Evolutionary conservation across 2,113 vertebrate genomes (phyloP).

Genomic region (Jaculus jaculus): DNA sequence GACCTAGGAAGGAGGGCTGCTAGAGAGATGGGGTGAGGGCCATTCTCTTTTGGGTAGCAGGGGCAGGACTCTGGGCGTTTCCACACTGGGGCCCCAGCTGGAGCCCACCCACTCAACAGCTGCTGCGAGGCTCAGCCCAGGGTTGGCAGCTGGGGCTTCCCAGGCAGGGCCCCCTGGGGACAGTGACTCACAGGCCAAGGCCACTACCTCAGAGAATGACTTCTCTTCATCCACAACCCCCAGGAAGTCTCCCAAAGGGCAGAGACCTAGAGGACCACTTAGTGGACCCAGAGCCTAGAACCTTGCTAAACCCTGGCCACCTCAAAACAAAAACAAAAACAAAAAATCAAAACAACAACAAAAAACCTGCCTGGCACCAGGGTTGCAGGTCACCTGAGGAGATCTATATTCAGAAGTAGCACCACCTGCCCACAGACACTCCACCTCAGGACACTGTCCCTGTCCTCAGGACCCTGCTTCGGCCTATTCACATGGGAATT

Average conservation of each 20-base stretch:
- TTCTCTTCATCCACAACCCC: neutral
- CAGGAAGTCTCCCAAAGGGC: constrained; percentile 8
- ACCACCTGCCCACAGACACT: neutral
- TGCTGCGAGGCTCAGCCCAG: constrained; percentile 34
- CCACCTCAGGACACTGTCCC: too few relatives aligned
- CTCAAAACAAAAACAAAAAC: too few relatives aligned
- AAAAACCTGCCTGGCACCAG: neutral
- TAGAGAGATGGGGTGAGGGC: neutral
- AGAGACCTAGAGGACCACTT: too few relatives aligned
- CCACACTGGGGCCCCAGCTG: neutral
- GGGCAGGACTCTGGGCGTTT: neutral
- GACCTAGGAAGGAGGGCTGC: neutral
- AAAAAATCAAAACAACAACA: too few relatives aligned
- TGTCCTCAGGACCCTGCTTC: neutral
- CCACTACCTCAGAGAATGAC: neutral
- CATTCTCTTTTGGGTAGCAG: neutral
- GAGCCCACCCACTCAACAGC: constrained; percentile 35
- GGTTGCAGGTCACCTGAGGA: neutral
- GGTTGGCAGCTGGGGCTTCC: constrained; percentile 64
- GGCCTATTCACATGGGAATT: neutral
- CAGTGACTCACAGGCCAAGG: constrained; percentile 41
- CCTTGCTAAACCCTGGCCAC: neutral
- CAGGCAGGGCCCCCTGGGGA: constrained; percentile 47
- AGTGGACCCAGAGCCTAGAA: neutral
- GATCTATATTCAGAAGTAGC: neutral